Percentiles rank a stretch among this genome's conserved stretches.
Conservation (phyloP, 2,113 vertebrate species). For the Murina feae region DNA sequence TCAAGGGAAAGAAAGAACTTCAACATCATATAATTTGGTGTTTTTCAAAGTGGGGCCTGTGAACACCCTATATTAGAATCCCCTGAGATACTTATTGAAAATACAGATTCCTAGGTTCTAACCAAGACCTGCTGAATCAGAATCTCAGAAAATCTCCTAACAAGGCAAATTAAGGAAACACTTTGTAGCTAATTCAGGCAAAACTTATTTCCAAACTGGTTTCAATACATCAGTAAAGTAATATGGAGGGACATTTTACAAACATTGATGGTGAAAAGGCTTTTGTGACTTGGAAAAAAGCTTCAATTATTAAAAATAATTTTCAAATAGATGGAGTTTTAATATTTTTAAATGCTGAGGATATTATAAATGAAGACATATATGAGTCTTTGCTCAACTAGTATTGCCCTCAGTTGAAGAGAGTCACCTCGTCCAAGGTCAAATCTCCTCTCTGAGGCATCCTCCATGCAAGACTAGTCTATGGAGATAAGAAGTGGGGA, state of each 20-base stretch:
- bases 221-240: background rate
- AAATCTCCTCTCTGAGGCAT: background rate
- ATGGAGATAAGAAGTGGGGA: background rate
- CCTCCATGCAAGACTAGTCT: background rate
- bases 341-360: background rate
- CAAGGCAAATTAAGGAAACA: slow-evolving; percentile 3
- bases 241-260: background rate
- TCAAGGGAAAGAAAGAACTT: background rate
- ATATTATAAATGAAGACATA: slow-evolving; percentile 5
- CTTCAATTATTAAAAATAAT: background rate
- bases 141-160: background rate
- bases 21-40: background rate
- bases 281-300: background rate
- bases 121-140: background rate
- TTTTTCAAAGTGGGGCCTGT: background rate
- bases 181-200: background rate
- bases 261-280: background rate
- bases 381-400: background rate
- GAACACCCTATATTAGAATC: background rate
- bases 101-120: background rate
- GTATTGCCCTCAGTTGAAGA: background rate
- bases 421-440: background rate
- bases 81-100: background rate
- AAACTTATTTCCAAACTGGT: background rate
- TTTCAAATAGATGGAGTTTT: slow-evolving; percentile 6